Conservation (phyloP, 2,797 vertebrate species). For the Melanotaenia parkinsoni region DNA sequence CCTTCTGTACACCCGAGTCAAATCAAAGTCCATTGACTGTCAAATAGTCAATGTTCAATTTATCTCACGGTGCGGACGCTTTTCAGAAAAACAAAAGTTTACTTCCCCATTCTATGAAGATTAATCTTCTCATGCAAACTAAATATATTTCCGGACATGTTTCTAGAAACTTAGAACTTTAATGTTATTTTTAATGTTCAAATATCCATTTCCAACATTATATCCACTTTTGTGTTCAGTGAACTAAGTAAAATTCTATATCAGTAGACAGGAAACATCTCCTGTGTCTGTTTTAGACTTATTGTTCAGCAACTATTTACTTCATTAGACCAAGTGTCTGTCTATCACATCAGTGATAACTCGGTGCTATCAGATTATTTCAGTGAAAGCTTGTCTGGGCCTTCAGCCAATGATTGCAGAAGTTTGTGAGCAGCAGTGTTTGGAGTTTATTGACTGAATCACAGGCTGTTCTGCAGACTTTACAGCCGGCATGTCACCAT, state of each 20-base stretch:
- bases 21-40: slow-evolving; percentile 83
- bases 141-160: background rate
- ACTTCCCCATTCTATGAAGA: background rate
- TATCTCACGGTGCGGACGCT: slow-evolving; percentile 41
- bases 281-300: too few relatives aligned
- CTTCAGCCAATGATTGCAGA: slow-evolving; percentile 57
- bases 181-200: background rate
- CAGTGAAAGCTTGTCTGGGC: slow-evolving; percentile 34
- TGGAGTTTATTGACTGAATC: slow-evolving; percentile 20
- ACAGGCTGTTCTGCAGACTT: slow-evolving; percentile 1
- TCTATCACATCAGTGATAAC: slow-evolving; percentile 18
- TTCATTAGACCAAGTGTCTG: slow-evolving; percentile 2
- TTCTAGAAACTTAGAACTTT: background rate
- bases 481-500: background rate
- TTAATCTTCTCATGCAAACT: background rate
- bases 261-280: background rate
- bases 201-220: background rate
- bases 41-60: slow-evolving; percentile 82
- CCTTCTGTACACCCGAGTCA: slow-evolving; percentile 44
- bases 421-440: slow-evolving; percentile 5
- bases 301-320: slow-evolving; percentile 15
- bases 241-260: background rate
- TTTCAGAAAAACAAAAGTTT: slow-evolving; percentile 58
- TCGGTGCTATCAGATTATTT: slow-evolving; percentile 17
- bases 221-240: background rate